Evolutionary conservation across 2,888 invertebrate species (phyloP), one percentile per base, ranked within the genome.

Genomic region (Sipha maydis): DNA sequence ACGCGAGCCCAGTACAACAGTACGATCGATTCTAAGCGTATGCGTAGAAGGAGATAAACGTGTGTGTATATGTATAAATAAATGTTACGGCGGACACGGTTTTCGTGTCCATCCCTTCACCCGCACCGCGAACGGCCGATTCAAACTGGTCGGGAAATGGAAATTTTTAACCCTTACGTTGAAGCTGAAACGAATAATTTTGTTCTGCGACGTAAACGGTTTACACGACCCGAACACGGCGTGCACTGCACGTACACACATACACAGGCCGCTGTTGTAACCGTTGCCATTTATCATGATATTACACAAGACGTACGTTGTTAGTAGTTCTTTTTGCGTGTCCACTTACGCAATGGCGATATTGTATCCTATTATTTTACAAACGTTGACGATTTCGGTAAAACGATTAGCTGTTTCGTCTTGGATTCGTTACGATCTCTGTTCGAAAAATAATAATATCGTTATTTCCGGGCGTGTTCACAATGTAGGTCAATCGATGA

Each of bases 401-500:
- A 41, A 41, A 41, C 41, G 41, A 9, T 41, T 5, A 28, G n/a
- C 41, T 17, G 54, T 78, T 56, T 54, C 21, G 17, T 80, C 9
- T 34, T 34, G 17, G 31, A 61, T 80, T 67, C n/a, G 34, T 80
- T 61, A 19, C n/a, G 61, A 80, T 80, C 19, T 28, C 4, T 41
- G 8, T 41, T 41, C 38, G 41, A 41, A 28, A 21, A 61, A 5
- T 61, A 61, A 21, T 21, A 21, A 19, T 80, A 34, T 41, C 41
- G 11, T 80, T 67, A n/a, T 69, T 67, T 19, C 28, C 31, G 31
- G 4, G 9, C n/a, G 17, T 19, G 71, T 31, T 14, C 61, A 21
- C 14, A 69, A 82, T 82, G 82, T 83, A 71, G 82, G 82, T 83
- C 71, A 71, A 71, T 71, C 82, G 71, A 71, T 83, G 41, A 71